Conservation (phyloP, 1,140 invertebrate genomes). For the Lucilia cuprina region DNA sequence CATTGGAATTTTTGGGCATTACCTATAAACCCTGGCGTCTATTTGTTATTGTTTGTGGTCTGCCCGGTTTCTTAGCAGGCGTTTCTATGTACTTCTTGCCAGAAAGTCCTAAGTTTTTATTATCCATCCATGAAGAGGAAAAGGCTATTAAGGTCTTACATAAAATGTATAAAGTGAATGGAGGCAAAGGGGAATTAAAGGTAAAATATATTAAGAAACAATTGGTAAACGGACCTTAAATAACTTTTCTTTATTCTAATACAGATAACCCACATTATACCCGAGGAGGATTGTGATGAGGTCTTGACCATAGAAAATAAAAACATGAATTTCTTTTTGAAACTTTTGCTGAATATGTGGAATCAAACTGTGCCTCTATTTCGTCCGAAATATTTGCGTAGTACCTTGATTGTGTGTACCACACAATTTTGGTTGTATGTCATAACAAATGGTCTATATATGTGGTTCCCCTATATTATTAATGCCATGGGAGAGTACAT, state of each 20-base stretch:
- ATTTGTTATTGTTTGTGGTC: conserved; percentile 43
- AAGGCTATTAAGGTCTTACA: conserved; percentile 68
- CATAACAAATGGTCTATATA: conserved; percentile 56
- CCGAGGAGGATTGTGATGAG: conserved; percentile 31
- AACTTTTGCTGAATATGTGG: conserved; percentile 52
- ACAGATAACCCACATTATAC: conserved; percentile 31
- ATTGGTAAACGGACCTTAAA: no score
- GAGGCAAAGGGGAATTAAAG: conserved; percentile 53
- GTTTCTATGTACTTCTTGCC: conserved; percentile 66
- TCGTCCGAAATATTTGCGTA: conserved; percentile 60
- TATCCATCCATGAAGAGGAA: conserved; percentile 67
- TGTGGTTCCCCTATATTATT: conserved; percentile 44
- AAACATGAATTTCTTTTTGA: background rate
- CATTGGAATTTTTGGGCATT: conserved; percentile 39
- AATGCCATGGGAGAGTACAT: conserved; percentile 42
- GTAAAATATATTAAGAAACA: background rate
- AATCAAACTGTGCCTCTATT: conserved; percentile 65
- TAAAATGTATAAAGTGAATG: conserved; percentile 69
- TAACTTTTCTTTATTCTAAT: no score
- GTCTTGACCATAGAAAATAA: background rate
- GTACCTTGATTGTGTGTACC: conserved; percentile 54
- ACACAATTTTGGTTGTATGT: conserved; percentile 63
- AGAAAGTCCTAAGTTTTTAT: conserved; percentile 78
- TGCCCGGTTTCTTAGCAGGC: conserved; percentile 39
- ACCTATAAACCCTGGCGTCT: conserved; percentile 46